A percentile compares a stretch with the other conserved stretches of the same genome.
These are phyloP conservation scores for Homarus gammarus DNA, from an alignment of 2,888 invertebrate genomes.

Conservation along the genomic window DNA sequence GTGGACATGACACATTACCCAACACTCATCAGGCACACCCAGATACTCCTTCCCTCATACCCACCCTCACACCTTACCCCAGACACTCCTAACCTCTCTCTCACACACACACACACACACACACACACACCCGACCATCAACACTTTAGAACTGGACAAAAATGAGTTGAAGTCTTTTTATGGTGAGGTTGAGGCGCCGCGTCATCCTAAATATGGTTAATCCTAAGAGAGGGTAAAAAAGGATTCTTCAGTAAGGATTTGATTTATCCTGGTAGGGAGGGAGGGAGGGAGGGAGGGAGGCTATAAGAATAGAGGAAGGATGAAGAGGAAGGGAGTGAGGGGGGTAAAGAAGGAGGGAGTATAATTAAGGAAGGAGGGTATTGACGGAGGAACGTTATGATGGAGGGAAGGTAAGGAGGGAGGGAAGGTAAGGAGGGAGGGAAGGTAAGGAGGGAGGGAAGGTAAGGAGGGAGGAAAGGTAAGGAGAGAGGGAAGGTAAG, in stretches of 20 bases:
- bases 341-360: neutral
- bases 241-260: neutral
- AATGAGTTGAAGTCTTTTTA: neutral
- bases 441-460: neutral
- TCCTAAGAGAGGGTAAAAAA: neutral
- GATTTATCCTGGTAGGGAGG: slow-evolving; percentile 1
- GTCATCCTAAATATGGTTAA: slow-evolving; percentile 22
- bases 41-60: no score
- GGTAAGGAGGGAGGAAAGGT: neutral
- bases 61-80: no score
- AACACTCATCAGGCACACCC: no score
- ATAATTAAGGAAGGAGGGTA: neutral
- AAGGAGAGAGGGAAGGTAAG: neutral
- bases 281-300: neutral
- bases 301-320: no score
- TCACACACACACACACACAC: neutral
- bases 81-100: neutral
- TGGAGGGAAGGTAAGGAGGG: neutral
- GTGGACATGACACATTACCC: no score
- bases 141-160: neutral
- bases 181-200: neutral
- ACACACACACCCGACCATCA: no score
- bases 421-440: neutral
- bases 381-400: no score
- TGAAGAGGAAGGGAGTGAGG: neutral